Base-by-base conservation (phyloP, 2,888 invertebrate genomes). In the Schrankia costaestrigalis region DNA sequence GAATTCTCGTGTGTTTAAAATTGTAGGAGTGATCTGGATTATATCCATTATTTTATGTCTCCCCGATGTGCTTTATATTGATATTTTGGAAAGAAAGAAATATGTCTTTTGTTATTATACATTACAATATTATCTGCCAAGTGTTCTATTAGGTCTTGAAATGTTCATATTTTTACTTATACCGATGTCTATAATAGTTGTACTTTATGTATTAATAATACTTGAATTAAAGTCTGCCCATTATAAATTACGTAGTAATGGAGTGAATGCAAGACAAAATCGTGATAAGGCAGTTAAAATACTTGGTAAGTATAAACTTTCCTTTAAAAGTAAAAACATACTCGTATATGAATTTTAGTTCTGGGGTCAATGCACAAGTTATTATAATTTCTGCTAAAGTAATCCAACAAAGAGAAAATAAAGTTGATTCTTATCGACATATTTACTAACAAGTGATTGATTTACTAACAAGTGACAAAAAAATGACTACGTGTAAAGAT, bases 151-250 rank as follows among this genome's bases (percentile, higher is more conserved):
- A 2, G 75, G 82, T 1, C 61, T 90, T 6, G 92, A 94, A 63
- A 90, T 92, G n/a, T 92, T 95, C 46, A 91, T 96, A 30, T 94
- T 96, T 73, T 96, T 95, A 70, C 89, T 93, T 3, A 90, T 93
- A 11, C 96, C 96, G 0, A 94, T 96, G 94, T 92, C 93, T 1
- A 86, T 95, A 9, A 95, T 96, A 62, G 91, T 92, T 23, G 92
- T 94, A 9, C 80, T 97, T 21, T 96, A 97, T 66, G 83, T 93
- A n/a, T 78, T 94, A 50, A 94, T 94, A 56, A 93, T 92, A 1
- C 70, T 93, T 10, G 92, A 93, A 60, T 75, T 94, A 33, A 90
- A 91, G 46, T 87, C 90, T 8, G 90, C 91, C 7, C 81, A 90
- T 51, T 78, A 79, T 3, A 87, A 89, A 17, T 71, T 89, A 15